A percentile compares a stretch with the other conserved stretches of the same genome.
phyloP scores from a whole-genome alignment of 2,113 vertebrate genomes.

The Seriola aureovittata region DNA sequence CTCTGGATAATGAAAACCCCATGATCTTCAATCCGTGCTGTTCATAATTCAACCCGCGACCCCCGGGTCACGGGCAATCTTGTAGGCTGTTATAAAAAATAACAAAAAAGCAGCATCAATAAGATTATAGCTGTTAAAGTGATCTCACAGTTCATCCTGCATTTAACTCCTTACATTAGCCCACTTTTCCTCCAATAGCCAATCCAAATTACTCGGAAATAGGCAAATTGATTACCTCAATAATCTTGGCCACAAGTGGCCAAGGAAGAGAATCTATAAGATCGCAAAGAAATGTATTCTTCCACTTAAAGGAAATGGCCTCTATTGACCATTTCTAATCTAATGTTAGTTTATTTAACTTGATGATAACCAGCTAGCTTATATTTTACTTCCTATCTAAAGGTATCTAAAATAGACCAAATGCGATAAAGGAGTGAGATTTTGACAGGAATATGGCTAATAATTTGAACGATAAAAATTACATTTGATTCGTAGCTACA shows the following conservation, averaged over 20 bases:
- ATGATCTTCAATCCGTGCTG: conserved; percentile 64
- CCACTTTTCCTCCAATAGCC: too few relatives aligned
- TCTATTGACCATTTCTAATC: conserved; percentile 36
- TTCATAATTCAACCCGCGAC: conserved; percentile 71
- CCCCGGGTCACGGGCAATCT: conserved; percentile 12
- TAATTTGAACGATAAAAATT: not conserved
- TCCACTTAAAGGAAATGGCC: conserved; percentile 3
- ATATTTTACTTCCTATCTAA: not conserved
- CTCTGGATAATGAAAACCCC: conserved; percentile 74
- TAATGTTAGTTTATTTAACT: not conserved
- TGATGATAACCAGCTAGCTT: not conserved
- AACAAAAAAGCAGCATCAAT: conserved; percentile 32
- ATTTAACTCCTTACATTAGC: not conserved
- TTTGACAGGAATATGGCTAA: not conserved
- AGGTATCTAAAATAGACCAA: not conserved
- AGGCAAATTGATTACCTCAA: not conserved
- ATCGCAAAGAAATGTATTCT: not conserved
- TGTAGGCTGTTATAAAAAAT: conserved; percentile 1
- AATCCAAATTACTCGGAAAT: not conserved
- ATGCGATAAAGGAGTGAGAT: not conserved
- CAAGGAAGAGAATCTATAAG: not conserved
- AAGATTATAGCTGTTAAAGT: not conserved
- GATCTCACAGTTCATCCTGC: not conserved
- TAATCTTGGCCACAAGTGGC: not conserved
- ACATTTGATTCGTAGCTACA: not conserved